Evolutionary conservation across 2,888 invertebrate genomes (phyloP), one percentile per base, ranked within the genome.

Genomic region (Euzophera pinguis): DNA sequence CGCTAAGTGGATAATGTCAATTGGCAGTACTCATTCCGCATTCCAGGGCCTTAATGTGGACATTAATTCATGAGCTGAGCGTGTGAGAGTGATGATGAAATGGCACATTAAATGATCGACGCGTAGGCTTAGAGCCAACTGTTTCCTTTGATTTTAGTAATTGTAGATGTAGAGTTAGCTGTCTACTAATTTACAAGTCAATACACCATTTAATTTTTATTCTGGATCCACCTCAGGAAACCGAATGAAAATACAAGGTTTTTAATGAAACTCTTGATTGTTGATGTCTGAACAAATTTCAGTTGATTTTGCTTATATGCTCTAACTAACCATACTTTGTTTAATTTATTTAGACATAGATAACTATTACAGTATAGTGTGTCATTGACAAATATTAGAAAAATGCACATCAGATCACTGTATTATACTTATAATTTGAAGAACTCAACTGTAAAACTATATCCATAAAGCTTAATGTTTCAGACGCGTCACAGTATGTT

Each of bases 1-100:
- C 74, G 69, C 71, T 85, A 87, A 89, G 85, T 84, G 85, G 85
- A 85, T 87, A 86, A 87, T 84, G 81, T 85, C 85, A 81, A 82
- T 81, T 81, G 84, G 71, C 65, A 64, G 67, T 66, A 76, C 74
- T 71, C 78, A 86, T 89, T 89, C 89, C 89, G 89, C 89, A 88
- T 89, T 88, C 89, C 87, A 63, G 47, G 75, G 77, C 78, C 81
- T 82, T 82, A 81, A 84, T 82, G 78, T 74, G 69, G 64, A 64
- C 80, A 82, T 84, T 79, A 78, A 76, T 76, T 80, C 74, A 81
- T 81, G 81, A 70, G 67, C 60, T 55, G 61, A 38, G 51, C 52
- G 38, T 57, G 61, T 63, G 63, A 59, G 60, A 56, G 66, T 59
- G 70, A 65, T 54, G 47, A 58, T 54, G 54, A 60, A 52, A 53